These are phyloP conservation scores for Agonopterix subpropinquella DNA, from an alignment of 2,888 invertebrate species.

Conservation along the genomic window DNA sequence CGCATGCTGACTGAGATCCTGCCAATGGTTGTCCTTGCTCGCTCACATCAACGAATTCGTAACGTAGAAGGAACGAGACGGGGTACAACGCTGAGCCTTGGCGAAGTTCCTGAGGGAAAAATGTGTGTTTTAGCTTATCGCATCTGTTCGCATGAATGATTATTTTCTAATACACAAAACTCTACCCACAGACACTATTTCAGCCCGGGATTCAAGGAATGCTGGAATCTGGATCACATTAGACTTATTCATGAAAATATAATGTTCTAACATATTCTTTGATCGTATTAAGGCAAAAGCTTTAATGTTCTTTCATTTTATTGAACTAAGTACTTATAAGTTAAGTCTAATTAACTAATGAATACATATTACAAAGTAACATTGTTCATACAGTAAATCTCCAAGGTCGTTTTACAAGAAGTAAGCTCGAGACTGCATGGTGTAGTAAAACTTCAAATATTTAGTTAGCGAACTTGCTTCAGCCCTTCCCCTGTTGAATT, in stretches of 20 bases:
- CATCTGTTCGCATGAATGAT: too few relatives aligned
- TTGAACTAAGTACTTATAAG: too few relatives aligned
- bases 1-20: slow-evolving; percentile 78
- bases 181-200: too few relatives aligned
- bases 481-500: slow-evolving; percentile 63
- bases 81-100: slow-evolving; percentile 88
- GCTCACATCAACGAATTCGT: slow-evolving; percentile 88
- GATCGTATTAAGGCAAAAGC: too few relatives aligned
- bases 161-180: too few relatives aligned
- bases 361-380: slow-evolving; percentile 5
- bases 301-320: too few relatives aligned
- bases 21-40: slow-evolving; percentile 78
- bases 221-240: too few relatives aligned
- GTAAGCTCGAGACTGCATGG: slow-evolving; percentile 23
- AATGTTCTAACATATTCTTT: too few relatives aligned
- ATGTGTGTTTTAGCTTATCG: background rate
- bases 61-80: slow-evolving; percentile 84
- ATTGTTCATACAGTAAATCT: slow-evolving; percentile 11
- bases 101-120: slow-evolving; percentile 72
- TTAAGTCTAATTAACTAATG: slow-evolving; percentile 4
- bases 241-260: too few relatives aligned
- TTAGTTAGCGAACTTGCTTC: slow-evolving; percentile 64
- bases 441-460: slow-evolving; percentile 66
- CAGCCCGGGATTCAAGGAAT: too few relatives aligned
- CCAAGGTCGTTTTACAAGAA: slow-evolving; percentile 22